Evolutionary conservation across 2,888 invertebrate genomes (phyloP).

Genomic region (Scrobipalpa atriplicella): DNA sequence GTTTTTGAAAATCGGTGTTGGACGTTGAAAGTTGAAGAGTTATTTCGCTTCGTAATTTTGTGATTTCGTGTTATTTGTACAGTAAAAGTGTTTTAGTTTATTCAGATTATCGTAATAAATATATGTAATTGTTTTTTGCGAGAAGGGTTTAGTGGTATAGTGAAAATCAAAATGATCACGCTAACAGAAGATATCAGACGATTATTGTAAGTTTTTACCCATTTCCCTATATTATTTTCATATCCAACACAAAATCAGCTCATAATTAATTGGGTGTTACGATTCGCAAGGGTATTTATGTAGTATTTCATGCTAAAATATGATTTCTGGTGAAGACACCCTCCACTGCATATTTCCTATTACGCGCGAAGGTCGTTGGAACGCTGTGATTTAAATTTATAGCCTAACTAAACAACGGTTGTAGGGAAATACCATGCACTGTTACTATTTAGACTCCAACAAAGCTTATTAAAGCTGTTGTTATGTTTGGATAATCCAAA

Average conservation of each 20-base stretch:
- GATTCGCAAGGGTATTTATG: not conserved
- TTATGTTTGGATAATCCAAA: not conserved
- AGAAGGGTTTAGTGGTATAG: not conserved
- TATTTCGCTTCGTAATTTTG: slow-evolving; percentile 2
- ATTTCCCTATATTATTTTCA: not conserved
- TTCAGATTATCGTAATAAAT: not conserved
- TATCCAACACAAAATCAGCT: not conserved
- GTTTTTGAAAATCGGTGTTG: slow-evolving; percentile 41
- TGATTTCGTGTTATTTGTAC: not conserved
- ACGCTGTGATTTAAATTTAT: slow-evolving; percentile 4
- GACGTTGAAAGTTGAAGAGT: not conserved
- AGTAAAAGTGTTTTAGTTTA: not conserved
- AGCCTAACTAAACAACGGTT: not conserved
- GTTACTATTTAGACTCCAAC: too few species aligned
- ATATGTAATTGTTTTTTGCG: slow-evolving; percentile 3
- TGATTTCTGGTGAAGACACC: not conserved
- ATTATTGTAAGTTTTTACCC: slow-evolving; percentile 12
- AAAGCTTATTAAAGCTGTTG: not conserved
- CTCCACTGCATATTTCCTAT: not conserved
- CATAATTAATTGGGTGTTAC: not conserved
- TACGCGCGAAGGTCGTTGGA: not conserved
- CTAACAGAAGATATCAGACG: not conserved
- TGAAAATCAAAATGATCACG: not conserved
- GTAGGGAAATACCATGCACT: not conserved
- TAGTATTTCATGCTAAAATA: not conserved